Conservation (phyloP, 2,113 vertebrate genomes). For the Sylvia atricapilla region DNA sequence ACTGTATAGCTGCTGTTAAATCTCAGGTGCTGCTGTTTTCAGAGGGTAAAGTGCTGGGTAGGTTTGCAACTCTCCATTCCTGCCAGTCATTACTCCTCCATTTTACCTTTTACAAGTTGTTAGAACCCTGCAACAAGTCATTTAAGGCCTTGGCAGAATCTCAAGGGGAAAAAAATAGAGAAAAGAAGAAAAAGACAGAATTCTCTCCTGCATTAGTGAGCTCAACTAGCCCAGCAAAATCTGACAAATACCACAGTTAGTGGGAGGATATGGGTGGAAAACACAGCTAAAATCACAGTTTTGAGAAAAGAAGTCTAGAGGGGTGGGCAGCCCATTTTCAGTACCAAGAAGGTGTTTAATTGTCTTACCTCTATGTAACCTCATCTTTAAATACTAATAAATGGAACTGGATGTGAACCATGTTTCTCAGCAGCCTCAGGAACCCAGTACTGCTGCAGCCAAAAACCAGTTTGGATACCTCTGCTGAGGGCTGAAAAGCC, state of each 20-base stretch:
- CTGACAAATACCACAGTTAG: background rate
- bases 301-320: background rate
- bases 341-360: background rate
- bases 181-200: background rate
- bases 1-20: background rate
- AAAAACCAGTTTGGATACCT: background rate
- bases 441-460: background rate
- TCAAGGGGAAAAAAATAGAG: background rate
- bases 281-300: background rate
- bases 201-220: background rate
- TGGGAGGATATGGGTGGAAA: background rate
- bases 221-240: background rate
- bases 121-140: background rate
- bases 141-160: background rate
- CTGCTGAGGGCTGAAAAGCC: background rate
- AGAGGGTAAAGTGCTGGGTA: background rate
- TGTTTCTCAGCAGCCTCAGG: background rate
- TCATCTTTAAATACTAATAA: background rate
- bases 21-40: background rate
- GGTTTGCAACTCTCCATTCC: background rate
- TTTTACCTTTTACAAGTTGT: background rate
- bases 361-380: background rate
- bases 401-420: background rate
- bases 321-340: background rate
- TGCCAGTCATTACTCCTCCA: background rate